Percentiles rank a stretch among this genome's conserved stretches.
Evolutionary conservation across 2,797 vertebrate species (phyloP).

Genomic region (Cyprinodon diabolis): DNA sequence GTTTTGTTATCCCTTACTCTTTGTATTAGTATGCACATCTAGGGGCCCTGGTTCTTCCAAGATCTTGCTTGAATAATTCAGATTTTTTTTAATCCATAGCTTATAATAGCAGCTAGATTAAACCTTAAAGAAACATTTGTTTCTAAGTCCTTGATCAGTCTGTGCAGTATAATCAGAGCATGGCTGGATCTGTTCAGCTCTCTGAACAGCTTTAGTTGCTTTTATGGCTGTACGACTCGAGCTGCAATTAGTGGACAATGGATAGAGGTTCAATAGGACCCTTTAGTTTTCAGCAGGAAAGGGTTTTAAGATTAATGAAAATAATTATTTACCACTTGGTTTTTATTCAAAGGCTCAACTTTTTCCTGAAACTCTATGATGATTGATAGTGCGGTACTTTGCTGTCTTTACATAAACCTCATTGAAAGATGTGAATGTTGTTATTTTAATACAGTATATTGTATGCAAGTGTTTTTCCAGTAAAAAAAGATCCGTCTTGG

Average conservation of each 20-base stretch:
- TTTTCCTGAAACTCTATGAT: too few species aligned
- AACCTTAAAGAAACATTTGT: slow-evolving; percentile 21
- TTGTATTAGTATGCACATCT: slow-evolving; percentile 33
- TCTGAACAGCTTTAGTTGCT: background rate
- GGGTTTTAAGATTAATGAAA: background rate
- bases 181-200: background rate
- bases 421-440: background rate
- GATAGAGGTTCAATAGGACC: background rate
- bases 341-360: background rate
- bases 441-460: background rate
- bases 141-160: background rate
- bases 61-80: slow-evolving; percentile 22
- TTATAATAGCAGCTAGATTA: slow-evolving; percentile 36
- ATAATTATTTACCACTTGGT: background rate
- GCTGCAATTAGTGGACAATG: background rate
- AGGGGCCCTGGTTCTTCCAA: slow-evolving; percentile 28
- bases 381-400: background rate
- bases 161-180: background rate
- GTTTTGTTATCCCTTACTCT: slow-evolving; percentile 40
- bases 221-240: background rate
- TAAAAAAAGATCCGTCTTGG: background rate
- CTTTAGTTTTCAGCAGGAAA: background rate
- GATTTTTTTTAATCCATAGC: slow-evolving; percentile 36
- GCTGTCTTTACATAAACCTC: background rate
- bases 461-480: background rate